These are phyloP conservation scores for Nannospalax galili DNA, from an alignment of 2,113 vertebrate species.

Conservation along the genomic window DNA sequence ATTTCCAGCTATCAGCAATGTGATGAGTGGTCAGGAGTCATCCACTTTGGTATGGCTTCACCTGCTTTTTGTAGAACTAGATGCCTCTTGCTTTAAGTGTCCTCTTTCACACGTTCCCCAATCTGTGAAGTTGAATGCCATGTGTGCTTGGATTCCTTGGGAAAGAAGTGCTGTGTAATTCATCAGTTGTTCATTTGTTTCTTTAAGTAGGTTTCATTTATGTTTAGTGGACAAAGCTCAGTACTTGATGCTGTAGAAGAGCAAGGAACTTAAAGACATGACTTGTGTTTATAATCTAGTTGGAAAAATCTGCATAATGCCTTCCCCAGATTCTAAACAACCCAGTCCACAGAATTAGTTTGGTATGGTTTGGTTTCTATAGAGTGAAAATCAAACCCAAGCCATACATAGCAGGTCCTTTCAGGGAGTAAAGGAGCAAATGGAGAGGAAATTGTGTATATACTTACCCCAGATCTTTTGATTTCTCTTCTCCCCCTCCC, in stretches of 20 bases:
- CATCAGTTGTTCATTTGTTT: background rate
- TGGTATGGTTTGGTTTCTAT: background rate
- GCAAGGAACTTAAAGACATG: background rate
- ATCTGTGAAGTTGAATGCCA: background rate
- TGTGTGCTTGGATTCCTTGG: background rate
- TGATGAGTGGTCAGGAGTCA: background rate
- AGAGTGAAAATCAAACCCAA: background rate
- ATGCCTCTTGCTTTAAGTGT: background rate
- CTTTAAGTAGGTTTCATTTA: background rate
- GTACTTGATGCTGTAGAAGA: background rate
- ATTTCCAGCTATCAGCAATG: background rate
- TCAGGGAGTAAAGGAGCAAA: background rate
- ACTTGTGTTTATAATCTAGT: background rate
- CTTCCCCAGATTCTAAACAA: background rate
- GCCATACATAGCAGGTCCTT: background rate
- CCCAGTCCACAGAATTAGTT: background rate
- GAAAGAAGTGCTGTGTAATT: slow-evolving; percentile 9
- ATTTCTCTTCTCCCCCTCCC: background rate
- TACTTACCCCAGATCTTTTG: background rate
- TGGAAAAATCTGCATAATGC: background rate
- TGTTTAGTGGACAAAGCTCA: background rate
- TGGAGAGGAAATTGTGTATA: slow-evolving; percentile 31
- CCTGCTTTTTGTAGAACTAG: slow-evolving; percentile 3
- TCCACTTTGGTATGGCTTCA: background rate
- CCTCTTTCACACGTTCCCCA: background rate